A percentile compares a stretch with the other conserved stretches of the same genome.
Evolutionary conservation across 2,888 invertebrate genomes (phyloP).

Genomic region (Bugulina stolonifera): DNA sequence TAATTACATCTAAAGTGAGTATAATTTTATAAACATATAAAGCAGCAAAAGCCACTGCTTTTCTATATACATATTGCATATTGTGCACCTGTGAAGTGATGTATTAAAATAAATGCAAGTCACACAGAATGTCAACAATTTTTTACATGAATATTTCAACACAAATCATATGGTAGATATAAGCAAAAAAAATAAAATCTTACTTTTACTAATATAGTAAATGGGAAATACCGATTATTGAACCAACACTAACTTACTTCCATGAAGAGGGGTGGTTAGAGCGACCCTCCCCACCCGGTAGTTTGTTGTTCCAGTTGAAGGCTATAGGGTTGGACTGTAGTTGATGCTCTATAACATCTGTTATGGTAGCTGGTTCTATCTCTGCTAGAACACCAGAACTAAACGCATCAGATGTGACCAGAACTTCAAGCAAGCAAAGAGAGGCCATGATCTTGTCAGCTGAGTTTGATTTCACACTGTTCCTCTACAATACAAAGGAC

Average conservation of each 20-base stretch:
- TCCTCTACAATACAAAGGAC: background rate
- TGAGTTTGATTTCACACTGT: background rate
- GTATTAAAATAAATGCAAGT: no score
- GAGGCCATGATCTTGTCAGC: background rate
- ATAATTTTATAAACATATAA: no score
- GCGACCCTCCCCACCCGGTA: background rate
- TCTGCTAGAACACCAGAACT: conserved; percentile 20
- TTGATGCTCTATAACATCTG: conserved; percentile 9
- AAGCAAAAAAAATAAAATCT: no score
- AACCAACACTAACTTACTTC: background rate
- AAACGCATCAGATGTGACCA: conserved; percentile 3
- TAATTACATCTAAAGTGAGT: no score
- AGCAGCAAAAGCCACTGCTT: no score
- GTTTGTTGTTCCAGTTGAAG: conserved; percentile 25
- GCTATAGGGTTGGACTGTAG: conserved; percentile 11
- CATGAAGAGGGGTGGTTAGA: background rate
- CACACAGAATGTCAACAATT: no score
- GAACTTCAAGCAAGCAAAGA: background rate
- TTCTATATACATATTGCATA: no score
- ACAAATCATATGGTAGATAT: no score
- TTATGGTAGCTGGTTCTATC: conserved; percentile 19
- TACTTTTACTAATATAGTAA: no score
- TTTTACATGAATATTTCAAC: no score
- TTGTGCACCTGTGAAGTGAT: no score
- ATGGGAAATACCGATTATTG: no score